Evolutionary conservation across 2,888 invertebrate genomes (phyloP).

Genomic region (Heteromyza rotundicornis): DNA sequence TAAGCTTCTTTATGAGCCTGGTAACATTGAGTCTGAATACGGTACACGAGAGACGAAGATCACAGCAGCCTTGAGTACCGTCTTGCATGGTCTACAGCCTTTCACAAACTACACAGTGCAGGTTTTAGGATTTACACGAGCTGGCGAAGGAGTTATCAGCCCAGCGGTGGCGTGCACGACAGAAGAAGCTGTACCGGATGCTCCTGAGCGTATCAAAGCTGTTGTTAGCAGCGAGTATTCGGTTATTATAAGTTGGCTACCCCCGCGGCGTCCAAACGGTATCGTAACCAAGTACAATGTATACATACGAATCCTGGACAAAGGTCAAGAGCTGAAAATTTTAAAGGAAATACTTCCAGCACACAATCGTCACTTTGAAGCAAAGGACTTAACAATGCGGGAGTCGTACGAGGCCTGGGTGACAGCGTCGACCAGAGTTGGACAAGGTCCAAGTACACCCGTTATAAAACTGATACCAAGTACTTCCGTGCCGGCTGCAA

Average conservation of each 20-base stretch:
- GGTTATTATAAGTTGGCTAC: conserved; percentile 70
- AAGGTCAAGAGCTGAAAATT: conserved; percentile 65
- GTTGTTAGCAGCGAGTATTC: conserved; percentile 67
- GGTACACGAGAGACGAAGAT: conserved; percentile 64
- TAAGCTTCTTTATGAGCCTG: conserved; percentile 74
- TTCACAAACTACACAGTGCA: conserved; percentile 72
- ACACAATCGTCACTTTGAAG: conserved; percentile 65
- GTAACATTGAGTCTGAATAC: conserved; percentile 55
- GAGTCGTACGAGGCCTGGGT: conserved; percentile 70
- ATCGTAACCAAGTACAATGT: conserved; percentile 69
- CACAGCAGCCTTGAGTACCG: conserved; percentile 65
- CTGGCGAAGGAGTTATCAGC: conserved; percentile 69
- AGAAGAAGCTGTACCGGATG: conserved; percentile 68
- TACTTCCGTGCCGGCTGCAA: conserved; percentile 65
- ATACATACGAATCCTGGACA: conserved; percentile 66
- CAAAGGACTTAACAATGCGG: conserved; percentile 64
- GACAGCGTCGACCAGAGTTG: conserved; percentile 69
- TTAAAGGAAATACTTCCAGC: conserved; percentile 63
- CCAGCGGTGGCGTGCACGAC: conserved; percentile 67
- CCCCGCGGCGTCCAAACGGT: conserved; percentile 70
- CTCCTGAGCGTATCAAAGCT: conserved; percentile 70
- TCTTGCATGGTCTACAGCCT: conserved; percentile 67
- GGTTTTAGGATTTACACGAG: conserved; percentile 69
- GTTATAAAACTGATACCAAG: conserved; percentile 65
- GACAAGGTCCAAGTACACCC: conserved; percentile 68